phyloP scores from a whole-genome alignment of 2,797 vertebrate species.

The Gallinago solitaria region DNA sequence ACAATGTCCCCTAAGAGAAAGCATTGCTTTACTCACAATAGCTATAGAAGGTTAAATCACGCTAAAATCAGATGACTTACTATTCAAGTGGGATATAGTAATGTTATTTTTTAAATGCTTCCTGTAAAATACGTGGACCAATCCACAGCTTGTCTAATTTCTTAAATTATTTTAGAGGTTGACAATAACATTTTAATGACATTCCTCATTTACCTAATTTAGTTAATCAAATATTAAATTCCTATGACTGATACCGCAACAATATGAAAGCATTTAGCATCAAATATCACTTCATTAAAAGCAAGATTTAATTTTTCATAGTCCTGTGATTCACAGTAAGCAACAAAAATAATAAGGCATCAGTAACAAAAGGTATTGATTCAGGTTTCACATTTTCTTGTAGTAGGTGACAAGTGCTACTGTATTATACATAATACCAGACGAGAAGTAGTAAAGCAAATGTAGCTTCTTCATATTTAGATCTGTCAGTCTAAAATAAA shows the following conservation, averaged over 20 bases:
- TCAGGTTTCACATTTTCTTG: background rate
- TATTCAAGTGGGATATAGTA: background rate
- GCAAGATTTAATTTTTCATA: background rate
- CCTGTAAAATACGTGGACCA: background rate
- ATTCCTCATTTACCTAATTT: conserved; percentile 1
- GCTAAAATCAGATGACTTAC: background rate
- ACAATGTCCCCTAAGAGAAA: background rate
- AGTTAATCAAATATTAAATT: conserved; percentile 10
- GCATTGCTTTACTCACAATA: background rate
- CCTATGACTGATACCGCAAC: background rate
- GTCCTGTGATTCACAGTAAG: background rate
- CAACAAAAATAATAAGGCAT: background rate
- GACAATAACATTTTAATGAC: conserved; percentile 18
- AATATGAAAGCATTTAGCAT: background rate
- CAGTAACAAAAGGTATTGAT: background rate
- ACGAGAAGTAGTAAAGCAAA: background rate
- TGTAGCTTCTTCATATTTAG: background rate
- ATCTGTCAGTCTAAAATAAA: background rate
- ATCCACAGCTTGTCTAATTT: background rate
- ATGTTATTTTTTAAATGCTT: background rate
- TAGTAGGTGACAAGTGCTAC: background rate
- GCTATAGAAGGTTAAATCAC: background rate
- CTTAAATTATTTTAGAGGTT: conserved; percentile 2
- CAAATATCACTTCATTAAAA: background rate
- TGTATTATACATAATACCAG: background rate